Evolutionary conservation across 2,113 vertebrate genomes (phyloP).

Genomic region (Dipodomys ordii): DNA sequence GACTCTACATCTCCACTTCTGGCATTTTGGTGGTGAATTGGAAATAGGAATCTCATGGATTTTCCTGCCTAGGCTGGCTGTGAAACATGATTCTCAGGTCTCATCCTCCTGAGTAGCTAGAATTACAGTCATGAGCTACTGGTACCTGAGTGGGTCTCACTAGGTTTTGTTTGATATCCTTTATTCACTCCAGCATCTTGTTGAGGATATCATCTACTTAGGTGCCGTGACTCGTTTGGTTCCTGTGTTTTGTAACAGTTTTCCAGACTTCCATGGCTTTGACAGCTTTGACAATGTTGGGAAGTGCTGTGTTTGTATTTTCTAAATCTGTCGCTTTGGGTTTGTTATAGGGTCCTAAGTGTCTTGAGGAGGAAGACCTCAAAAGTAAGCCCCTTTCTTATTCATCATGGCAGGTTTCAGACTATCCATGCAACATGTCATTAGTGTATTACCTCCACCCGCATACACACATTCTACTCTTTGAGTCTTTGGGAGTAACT

Average conservation of each 20-base stretch:
- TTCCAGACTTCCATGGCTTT: neutral
- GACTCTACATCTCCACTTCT: too few relatives aligned
- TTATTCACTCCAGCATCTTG: neutral
- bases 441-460: too few relatives aligned
- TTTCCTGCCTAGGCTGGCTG: too few relatives aligned
- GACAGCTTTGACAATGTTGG: neutral
- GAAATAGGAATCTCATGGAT: too few relatives aligned
- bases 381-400: neutral
- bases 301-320: neutral
- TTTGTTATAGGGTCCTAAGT: neutral
- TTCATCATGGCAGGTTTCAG: neutral
- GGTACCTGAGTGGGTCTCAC: neutral
- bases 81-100: too few relatives aligned
- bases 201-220: neutral
- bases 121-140: too few relatives aligned
- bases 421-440: neutral
- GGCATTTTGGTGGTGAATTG: too few relatives aligned
- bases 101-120: too few relatives aligned
- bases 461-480: neutral
- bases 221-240: neutral
- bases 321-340: neutral
- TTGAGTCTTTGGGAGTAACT: neutral
- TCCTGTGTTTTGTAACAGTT: neutral
- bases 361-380: neutral
- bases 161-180: neutral